phyloP scores from a whole-genome alignment of 2,113 vertebrate genomes.

The Cyprinus carpio region DNA sequence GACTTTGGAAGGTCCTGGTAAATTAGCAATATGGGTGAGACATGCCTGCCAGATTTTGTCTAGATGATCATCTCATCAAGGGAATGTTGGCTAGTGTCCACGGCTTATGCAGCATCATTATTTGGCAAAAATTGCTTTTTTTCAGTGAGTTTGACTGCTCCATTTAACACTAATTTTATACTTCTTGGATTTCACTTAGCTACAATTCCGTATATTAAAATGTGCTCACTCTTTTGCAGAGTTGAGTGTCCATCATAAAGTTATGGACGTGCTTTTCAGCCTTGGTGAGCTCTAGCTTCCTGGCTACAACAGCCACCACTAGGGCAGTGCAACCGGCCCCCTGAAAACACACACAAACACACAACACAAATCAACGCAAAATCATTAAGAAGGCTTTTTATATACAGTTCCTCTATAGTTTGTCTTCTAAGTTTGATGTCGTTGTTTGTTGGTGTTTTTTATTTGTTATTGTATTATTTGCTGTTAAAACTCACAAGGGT shows the following conservation, averaged over 20 bases:
- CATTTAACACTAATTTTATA: background rate
- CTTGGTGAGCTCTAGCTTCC: slow-evolving; percentile 93
- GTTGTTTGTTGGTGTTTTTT: too few relatives aligned
- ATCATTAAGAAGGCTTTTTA: background rate
- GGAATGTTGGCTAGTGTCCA: slow-evolving; percentile 1
- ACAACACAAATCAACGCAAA: background rate
- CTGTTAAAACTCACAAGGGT: background rate
- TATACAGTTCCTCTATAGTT: background rate
- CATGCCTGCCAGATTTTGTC: slow-evolving; percentile 18
- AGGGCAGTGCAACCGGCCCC: slow-evolving; percentile 91
- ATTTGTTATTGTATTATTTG: too few relatives aligned
- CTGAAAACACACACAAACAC: slow-evolving; percentile 65
- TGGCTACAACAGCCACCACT: slow-evolving; percentile 90
- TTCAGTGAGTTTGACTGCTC: background rate
- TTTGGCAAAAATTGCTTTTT: background rate
- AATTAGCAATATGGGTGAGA: slow-evolving; percentile 17
- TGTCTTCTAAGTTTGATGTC: background rate
- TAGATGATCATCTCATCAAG: slow-evolving; percentile 19
- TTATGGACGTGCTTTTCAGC: slow-evolving; percentile 95
- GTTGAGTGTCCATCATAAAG: slow-evolving; percentile 97
- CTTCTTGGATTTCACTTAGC: background rate
- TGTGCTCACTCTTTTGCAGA: slow-evolving; percentile 87
- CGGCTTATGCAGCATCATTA: slow-evolving; percentile 22
- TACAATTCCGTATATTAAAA: background rate
- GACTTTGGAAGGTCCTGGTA: background rate